These are phyloP conservation scores for Atopsyche davidsoni DNA, from an alignment of 1,140 invertebrate genomes.

Conservation along the genomic window DNA sequence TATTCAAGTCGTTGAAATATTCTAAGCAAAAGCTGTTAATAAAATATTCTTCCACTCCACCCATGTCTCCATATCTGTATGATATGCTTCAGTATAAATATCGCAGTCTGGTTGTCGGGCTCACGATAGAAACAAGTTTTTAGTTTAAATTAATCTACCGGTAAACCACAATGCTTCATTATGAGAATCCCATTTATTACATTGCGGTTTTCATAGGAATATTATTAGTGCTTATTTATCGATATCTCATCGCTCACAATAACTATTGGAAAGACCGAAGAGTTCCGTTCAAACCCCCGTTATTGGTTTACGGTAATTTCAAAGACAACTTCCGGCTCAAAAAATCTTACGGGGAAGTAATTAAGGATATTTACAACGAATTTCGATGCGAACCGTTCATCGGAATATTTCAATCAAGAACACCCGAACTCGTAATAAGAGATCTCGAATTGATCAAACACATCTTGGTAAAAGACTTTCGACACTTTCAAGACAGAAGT, in stretches of 20 bases:
- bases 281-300: slow-evolving; percentile 34
- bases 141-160: too few species aligned
- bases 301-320: slow-evolving; percentile 36
- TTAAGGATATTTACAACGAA: slow-evolving; percentile 27
- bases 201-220: too few species aligned
- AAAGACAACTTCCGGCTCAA: slow-evolving; percentile 12
- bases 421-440: slow-evolving; percentile 44
- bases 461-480: slow-evolving; percentile 52
- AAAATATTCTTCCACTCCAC: too few species aligned
- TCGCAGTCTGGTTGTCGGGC: too few species aligned
- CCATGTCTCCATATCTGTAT: too few species aligned
- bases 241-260: slow-evolving; percentile 5
- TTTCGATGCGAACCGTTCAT: slow-evolving; percentile 32
- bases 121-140: too few species aligned
- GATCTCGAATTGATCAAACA: slow-evolving; percentile 49
- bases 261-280: slow-evolving; percentile 39
- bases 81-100: too few species aligned
- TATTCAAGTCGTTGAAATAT: too few species aligned
- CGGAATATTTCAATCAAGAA: slow-evolving; percentile 38
- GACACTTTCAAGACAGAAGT: slow-evolving; percentile 43
- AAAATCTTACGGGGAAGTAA: slow-evolving; percentile 14
- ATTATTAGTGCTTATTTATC: too few species aligned
- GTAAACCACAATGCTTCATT: too few species aligned
- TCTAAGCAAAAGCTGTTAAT: too few species aligned
- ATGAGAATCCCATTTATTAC: too few species aligned